phyloP scores from a whole-genome alignment of 2,888 invertebrate species.

The Leucophora obtusa region DNA sequence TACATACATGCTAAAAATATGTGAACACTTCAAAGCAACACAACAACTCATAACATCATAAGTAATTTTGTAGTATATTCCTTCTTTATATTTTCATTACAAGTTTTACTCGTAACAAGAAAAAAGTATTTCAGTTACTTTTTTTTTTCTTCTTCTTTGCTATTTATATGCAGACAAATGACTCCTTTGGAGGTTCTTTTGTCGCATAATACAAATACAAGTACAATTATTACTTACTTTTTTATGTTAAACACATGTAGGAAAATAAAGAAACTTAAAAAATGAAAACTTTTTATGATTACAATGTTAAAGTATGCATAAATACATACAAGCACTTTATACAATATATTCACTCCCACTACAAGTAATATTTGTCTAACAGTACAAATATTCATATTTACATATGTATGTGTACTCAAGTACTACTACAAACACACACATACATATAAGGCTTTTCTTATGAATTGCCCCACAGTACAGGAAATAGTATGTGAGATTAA shows the following conservation, averaged over 20 bases:
- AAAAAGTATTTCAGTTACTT: too few species aligned
- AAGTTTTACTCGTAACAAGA: too few species aligned
- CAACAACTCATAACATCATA: too few species aligned
- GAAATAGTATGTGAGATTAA: too few species aligned
- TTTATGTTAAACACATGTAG: neutral
- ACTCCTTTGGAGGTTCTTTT: conserved; percentile 38
- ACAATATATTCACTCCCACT: neutral
- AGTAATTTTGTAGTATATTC: too few species aligned
- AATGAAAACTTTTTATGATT: conserved; percentile 34
- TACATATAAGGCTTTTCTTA: too few species aligned
- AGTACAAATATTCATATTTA: conserved; percentile 63
- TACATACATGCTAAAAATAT: too few species aligned
- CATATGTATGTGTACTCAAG: neutral
- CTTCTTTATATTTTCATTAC: too few species aligned
- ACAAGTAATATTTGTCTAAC: conserved; percentile 69
- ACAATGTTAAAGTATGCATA: conserved; percentile 22
- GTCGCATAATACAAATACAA: conserved; percentile 26
- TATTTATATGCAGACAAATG: conserved; percentile 40
- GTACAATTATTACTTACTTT: conserved; percentile 27
- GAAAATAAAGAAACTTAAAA: neutral
- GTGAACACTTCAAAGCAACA: too few species aligned
- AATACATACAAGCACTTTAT: neutral
- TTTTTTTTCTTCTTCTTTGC: neutral
- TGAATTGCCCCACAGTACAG: too few species aligned
- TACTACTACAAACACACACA: neutral